A percentile compares a stretch with the other conserved stretches of the same genome.
Evolutionary conservation across 2,888 invertebrate species (phyloP).

Genomic region (Lithophane socia): DNA sequence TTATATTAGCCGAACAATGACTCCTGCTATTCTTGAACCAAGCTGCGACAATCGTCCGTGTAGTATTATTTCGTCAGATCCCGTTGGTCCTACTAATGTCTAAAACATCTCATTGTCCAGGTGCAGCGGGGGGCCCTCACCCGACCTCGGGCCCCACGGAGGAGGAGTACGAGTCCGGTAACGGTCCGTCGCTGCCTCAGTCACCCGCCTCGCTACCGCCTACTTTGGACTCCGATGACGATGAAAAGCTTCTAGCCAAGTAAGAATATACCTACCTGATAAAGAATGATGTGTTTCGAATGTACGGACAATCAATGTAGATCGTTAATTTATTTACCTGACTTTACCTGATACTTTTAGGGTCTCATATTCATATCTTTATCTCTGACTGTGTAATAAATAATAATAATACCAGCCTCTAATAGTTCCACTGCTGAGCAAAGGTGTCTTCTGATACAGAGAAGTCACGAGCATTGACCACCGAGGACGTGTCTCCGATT

Average conservation of each 20-base stretch:
- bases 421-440: not conserved
- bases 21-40: constrained; percentile 30
- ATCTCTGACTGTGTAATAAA: not conserved
- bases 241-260: constrained; percentile 92
- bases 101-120: constrained; percentile 21
- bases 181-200: constrained; percentile 98
- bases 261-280: constrained; percentile 66
- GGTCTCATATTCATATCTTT: not conserved
- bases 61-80: constrained; percentile 11
- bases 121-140: constrained; percentile 55
- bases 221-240: constrained; percentile 95
- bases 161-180: constrained; percentile 98
- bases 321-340: not conserved
- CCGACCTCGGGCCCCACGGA: constrained; percentile 91
- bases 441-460: not conserved
- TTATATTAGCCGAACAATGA: constrained; percentile 21
- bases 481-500: not conserved
- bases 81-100: not conserved
- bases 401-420: not conserved
- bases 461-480: not conserved
- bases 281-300: not conserved
- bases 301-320: not conserved
- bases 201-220: constrained; percentile 97
- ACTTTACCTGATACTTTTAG: too few species aligned
- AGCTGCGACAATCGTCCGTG: constrained; percentile 17